Base-by-base conservation (phyloP, 1,140 invertebrate genomes). In the Mesaphorura yosii region DNA sequence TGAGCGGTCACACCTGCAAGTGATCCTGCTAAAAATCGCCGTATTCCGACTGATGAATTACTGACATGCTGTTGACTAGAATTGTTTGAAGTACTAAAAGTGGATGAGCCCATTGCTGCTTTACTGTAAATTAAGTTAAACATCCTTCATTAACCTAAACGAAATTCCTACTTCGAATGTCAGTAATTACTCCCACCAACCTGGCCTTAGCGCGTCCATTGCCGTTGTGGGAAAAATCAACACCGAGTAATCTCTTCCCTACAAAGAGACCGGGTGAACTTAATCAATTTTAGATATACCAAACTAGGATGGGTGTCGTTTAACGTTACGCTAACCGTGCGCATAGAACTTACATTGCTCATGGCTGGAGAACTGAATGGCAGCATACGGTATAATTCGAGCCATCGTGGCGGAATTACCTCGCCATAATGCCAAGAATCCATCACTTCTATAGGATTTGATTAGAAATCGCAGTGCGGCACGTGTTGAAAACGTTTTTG, bases 351-450 rank as follows among this genome's bases (percentile, higher is more conserved):
- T 34, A 79, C 84, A 98, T 67, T 98, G 91, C 74, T 98, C 95
- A 71, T 97, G 90, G 22, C 92, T 80, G 0, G 89, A 84, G 68
- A 97, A 99, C 71, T 98, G 94, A 53, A 98, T 88, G 14, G 94
- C 88, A 42, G 94, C 91, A 71, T 98, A 96, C 1, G 95, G 95
- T 34, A 97, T 26, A 25, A 38, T 45, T 41, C 94, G 75, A 0
- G 86, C 87, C 89, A 98, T 92, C 0, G 93, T 98, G 1, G 94
- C 95, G 57, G 88, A 91, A 75, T 98, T 98, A 12, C 95, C 95
- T 38, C 94, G 73, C 90, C 92, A 99, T 54, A 98, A 70, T 53
- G 83, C 83, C 6, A 82, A 58, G 20, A 90, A 68, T 2, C 95
- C 87, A 65, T 92, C 84, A 19, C 74, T 76, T 59, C 71, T 71